Evolutionary conservation across 2,888 invertebrate species (phyloP).

Genomic region (Tipula vernalis): DNA sequence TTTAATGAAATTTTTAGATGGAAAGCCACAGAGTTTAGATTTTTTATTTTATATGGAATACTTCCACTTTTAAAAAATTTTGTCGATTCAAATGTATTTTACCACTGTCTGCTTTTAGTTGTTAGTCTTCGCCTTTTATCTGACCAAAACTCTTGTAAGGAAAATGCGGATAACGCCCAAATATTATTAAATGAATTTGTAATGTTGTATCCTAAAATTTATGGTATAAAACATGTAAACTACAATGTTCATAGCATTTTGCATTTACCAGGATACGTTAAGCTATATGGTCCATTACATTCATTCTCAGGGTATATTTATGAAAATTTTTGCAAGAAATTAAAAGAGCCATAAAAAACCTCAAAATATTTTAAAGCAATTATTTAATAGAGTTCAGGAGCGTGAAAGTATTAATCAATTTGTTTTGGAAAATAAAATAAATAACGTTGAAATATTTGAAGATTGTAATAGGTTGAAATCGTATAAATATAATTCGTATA

Average conservation of each 20-base stretch:
- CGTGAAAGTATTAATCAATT: not conserved
- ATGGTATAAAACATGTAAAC: constrained; percentile 11
- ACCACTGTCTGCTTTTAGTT: not conserved
- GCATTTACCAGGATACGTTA: not conserved
- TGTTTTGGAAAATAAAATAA: not conserved
- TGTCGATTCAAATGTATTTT: too few relatives aligned
- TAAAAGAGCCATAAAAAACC: too few relatives aligned
- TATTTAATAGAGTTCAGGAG: not conserved
- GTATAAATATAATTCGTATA: not conserved
- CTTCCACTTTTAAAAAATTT: too few relatives aligned
- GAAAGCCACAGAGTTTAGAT: constrained; percentile 1
- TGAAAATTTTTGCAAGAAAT: too few relatives aligned
- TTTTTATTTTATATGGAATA: not conserved
- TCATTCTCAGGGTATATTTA: not conserved
- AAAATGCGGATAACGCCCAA: not conserved
- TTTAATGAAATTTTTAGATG: not conserved
- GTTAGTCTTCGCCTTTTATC: not conserved
- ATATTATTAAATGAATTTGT: constrained; percentile 15
- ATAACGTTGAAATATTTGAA: too few relatives aligned
- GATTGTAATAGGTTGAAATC: too few relatives aligned
- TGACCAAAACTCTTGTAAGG: not conserved
- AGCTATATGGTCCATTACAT: not conserved
- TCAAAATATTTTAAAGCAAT: too few relatives aligned
- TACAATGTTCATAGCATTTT: not conserved
- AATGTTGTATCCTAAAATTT: constrained; percentile 15